Base-by-base conservation (phyloP, 2,113 vertebrate species). In the Chrysemys picta region DNA sequence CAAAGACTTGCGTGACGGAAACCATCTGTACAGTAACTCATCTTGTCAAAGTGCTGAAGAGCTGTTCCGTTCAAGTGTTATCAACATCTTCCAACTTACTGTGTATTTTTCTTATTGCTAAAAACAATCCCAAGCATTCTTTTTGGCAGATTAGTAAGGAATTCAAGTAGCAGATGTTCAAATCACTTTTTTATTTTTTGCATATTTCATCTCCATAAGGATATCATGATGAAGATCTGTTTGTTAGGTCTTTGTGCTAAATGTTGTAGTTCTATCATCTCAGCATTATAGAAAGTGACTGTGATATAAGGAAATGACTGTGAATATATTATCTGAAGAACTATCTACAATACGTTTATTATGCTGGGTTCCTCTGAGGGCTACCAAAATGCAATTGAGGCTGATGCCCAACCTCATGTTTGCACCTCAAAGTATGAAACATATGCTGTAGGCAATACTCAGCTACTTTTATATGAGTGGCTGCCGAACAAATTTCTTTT, bases 21-120 rank as follows among this genome's bases (percentile, higher is more conserved):
- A 92, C 97, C 98, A 98, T 98, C 98, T 98, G 98, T 93, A 98
- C 89, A 96, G 95, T 97, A 98, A 98, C 93, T 98, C 92, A 92
- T 97, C 95, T 96, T 94, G 97, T 98, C 96, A 97, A 97, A 97
- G 89, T 54, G 89, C n/a, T 85, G 93, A 97, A 97, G 94, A 88
- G 95, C 50, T 65, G 89, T 90, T 96, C 87, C 93, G 88, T 96
- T 98, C 87, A 97, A 98, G 95, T 96, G 92, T 95, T 98, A 96
- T 96, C 96, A 94, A 80, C 95, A 90, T 96, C 97, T 98, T 98
- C 96, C 93, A 97, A 95, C 87, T 88, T 95, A 96, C 88, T 96
- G 84, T 97, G 92, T 97, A 97, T 97, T 97, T 98, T 95, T 95
- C 89, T 97, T 97, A 97, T 89, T 97, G 95, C 94, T 98, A 97